A percentile compares a stretch with the other conserved stretches of the same genome.
Conservation (phyloP, 2,888 invertebrate genomes). For the Lissocephala sabroskyi region DNA sequence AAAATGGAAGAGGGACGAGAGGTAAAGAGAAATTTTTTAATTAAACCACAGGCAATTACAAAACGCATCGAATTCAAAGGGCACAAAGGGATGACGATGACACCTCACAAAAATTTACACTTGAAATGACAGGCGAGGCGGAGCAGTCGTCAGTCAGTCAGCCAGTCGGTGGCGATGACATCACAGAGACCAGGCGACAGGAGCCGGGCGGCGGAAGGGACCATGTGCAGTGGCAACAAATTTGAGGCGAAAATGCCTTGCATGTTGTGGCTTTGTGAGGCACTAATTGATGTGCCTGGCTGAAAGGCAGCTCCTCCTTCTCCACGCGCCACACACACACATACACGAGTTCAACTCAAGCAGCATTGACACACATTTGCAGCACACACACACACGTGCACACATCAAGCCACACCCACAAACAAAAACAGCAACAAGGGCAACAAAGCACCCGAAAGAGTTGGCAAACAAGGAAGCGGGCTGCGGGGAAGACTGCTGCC, state of each 20-base stretch:
- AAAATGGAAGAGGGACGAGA: no score
- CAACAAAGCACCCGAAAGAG: conserved; percentile 8
- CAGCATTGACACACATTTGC: conserved; percentile 39
- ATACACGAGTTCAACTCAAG: neutral
- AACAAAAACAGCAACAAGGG: conserved; percentile 7
- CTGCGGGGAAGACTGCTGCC: conserved; percentile 42
- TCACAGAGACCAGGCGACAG: no score
- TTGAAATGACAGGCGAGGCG: conserved; percentile 50
- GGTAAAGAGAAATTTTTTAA: conserved; percentile 50
- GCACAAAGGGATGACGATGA: conserved; percentile 22
- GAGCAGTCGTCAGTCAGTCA: no score
- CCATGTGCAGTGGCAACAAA: conserved; percentile 4
- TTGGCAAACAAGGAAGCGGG: neutral
- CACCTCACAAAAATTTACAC: conserved; percentile 55
- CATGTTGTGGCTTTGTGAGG: conserved; percentile 46
- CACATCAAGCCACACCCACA: conserved; percentile 15
- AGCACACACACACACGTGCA: conserved; percentile 12
- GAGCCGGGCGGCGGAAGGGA: conserved; percentile 19
- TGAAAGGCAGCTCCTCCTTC: conserved; percentile 18
- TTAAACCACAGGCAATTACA: conserved; percentile 62
- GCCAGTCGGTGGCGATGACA: no score
- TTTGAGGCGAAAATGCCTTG: conserved; percentile 7
- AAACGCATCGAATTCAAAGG: conserved; percentile 32
- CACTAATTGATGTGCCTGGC: conserved; percentile 58
- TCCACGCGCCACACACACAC: conserved; percentile 9